Base-by-base conservation (phyloP, 2,888 invertebrate species). In the Zelleria hepariella region DNA sequence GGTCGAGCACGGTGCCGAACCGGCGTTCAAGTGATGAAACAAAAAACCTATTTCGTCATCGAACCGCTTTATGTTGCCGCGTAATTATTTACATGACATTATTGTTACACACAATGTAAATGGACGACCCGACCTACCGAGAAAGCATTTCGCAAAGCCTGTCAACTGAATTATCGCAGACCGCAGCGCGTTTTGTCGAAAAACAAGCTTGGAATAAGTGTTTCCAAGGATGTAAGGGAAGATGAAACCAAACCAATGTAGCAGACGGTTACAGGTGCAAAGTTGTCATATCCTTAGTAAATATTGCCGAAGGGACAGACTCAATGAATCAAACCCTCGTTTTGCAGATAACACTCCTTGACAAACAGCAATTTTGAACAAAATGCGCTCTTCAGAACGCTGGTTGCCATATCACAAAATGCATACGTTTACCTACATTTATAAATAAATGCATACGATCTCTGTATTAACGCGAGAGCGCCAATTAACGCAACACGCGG, bases 31-130 rank as follows among this genome's bases (percentile, higher is more conserved):
- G 75, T 86, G 86, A 82, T 78, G 86, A 87, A 86, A 87, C 83
- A 80, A 84, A 42, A n/a, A 82, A 82, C 82, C 79, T 71, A 81
- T 85, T 86, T 82, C 85, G 75, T 83, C 83, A 86, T 72, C 67
- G 77, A 77, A 74, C 79, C 74, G 75, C 79, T 84, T 83, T 83
- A 84, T 80, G 80, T 78, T 77, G 74, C 79, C 73, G 72, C 81
- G 78, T 79, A 78, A 85, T 84, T 83, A 83, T 86, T 84, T 82
- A 82, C 80, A 82, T 81, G 82, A 79, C 83, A 81, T 78, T 83
- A 82, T 77, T 77, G 75, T 77, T 71, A 70, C 23, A 49, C 49
- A 21, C 49, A 21, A 49, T 25, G n/a, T n/a, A 24, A 53, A 53
- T 21, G 23, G 20, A 23, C 23, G 20, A 20, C 51, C 49, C 32